Base-by-base conservation (phyloP, 2,113 vertebrate species). In the Riparia riparia region DNA sequence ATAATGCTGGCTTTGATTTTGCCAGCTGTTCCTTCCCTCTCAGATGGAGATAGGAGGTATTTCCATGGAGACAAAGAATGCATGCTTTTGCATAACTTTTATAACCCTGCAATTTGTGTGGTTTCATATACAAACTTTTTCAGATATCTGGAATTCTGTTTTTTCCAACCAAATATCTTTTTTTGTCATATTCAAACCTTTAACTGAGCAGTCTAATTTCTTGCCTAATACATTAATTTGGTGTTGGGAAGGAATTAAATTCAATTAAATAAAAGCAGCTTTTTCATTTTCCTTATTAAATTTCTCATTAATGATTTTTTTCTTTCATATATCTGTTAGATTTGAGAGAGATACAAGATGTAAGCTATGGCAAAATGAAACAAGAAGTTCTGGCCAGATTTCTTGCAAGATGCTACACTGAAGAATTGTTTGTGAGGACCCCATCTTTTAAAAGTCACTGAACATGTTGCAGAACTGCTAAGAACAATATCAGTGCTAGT, bases 1-100 rank as follows among this genome's bases (percentile, higher is more conserved):
- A 83, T 77, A 90, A 61, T 29, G 37, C 8, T 91, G 50, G 6
- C 17, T 96, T 93, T 82, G 16, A 66, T 73, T 93, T 78, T 77
- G 17, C 34, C 76, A 94, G 50, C 68, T 93, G 56, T 93, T 94
- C 17, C 17, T 57, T 86, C 47, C 7, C 16, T 53, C 57, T 80
- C 50, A 86, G 31, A 54, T 41, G 11, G 22, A 69, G 28, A 53
- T 15, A 60, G 49, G 25, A 72, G 5, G 28, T 6, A 91, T 91
- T 90, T 85, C 39, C 14, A 56, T 54, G 32, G 76, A 86, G 80
- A 73, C 25, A 57, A 80, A 73, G 6, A 61, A 65, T 34, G 9
- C 12, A 31, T 73, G 19, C 7, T 81, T 91, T 92, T 73, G 34
- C n/a, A 73, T 0, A 6, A 25, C 10, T 63, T 6, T n/a, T 72